Conservation (phyloP, 2,888 invertebrate species). For the Euphydryas editha region DNA sequence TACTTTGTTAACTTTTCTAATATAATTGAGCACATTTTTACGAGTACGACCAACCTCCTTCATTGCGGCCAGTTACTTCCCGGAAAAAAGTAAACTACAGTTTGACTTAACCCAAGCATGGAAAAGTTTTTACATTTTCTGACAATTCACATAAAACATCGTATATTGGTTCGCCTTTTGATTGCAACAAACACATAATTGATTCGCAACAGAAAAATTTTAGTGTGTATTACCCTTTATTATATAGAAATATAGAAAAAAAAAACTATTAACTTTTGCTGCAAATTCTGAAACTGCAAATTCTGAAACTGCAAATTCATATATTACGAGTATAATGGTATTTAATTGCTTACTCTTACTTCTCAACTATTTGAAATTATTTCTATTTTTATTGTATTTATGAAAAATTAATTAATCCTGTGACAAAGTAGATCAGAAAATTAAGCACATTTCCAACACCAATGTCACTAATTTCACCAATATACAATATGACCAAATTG, state of each 20-base stretch:
- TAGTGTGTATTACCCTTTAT: neutral
- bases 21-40: neutral
- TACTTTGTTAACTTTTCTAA: neutral
- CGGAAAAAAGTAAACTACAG: neutral
- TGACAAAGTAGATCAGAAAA: too few relatives aligned
- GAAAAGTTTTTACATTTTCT: neutral
- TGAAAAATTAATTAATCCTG: too few relatives aligned
- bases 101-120: neutral
- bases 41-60: neutral
- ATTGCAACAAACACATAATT: neutral
- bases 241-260: neutral
- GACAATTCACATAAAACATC: neutral
- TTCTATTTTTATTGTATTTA: too few relatives aligned
- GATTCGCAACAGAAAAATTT: neutral
- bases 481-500: slow-evolving; percentile 15
- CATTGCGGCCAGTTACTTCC: neutral
- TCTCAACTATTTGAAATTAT: too few relatives aligned
- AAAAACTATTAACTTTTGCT: too few relatives aligned
- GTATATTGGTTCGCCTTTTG: neutral
- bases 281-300: too few relatives aligned
- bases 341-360: too few relatives aligned
- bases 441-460: too few relatives aligned
- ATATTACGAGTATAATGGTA: too few relatives aligned
- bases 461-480: slow-evolving; percentile 4
- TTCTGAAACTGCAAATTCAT: too few relatives aligned